phyloP scores from a whole-genome alignment of 1,140 invertebrate species.

The Diabrotica virgifera region DNA sequence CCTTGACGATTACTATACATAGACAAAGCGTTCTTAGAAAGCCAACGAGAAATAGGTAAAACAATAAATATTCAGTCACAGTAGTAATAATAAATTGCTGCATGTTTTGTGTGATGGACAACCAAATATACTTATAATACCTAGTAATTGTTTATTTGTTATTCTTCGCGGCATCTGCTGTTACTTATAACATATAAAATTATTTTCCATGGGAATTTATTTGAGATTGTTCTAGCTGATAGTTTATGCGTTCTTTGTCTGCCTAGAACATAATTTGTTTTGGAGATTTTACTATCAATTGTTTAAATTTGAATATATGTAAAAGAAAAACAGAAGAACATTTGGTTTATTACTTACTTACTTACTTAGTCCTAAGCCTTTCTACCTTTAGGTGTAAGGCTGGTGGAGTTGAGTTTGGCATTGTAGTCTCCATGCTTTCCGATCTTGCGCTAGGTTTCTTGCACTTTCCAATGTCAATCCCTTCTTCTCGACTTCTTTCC shows the following conservation, averaged over 20 bases:
- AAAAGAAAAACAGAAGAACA: too few relatives aligned
- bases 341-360: too few relatives aligned
- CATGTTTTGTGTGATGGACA: slow-evolving; percentile 24
- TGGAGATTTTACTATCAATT: too few relatives aligned
- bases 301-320: too few relatives aligned
- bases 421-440: too few relatives aligned
- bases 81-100: slow-evolving; percentile 22
- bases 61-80: slow-evolving; percentile 14
- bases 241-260: neutral
- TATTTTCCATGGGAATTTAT: slow-evolving; percentile 28
- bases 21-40: neutral
- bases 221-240: slow-evolving; percentile 20
- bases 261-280: neutral
- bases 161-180: slow-evolving; percentile 25
- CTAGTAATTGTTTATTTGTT: slow-evolving; percentile 26
- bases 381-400: too few relatives aligned
- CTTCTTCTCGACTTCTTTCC: too few relatives aligned
- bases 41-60: neutral
- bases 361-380: too few relatives aligned
- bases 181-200: slow-evolving; percentile 31
- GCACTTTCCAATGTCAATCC: too few relatives aligned
- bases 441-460: too few relatives aligned
- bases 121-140: slow-evolving; percentile 24
- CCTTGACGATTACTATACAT: neutral
- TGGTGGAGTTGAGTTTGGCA: too few relatives aligned